These are phyloP conservation scores for Cerastoderma edule DNA, from an alignment of 2,888 invertebrate species.

Conservation along the genomic window DNA sequence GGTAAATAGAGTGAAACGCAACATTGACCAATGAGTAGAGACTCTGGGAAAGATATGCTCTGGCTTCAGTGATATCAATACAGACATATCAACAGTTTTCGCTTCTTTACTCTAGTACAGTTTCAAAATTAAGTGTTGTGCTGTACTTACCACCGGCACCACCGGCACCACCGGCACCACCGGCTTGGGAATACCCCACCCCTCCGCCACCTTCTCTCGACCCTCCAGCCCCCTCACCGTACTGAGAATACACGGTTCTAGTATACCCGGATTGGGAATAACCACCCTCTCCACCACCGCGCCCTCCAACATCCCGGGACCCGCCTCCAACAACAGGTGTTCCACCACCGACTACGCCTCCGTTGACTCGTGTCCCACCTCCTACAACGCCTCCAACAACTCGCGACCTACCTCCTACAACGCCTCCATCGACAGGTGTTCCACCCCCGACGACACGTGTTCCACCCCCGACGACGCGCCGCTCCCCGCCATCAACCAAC, in stretches of 20 bases:
- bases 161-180: background rate
- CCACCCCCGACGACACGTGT: background rate
- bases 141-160: background rate
- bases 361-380: background rate
- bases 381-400: background rate
- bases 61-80: constrained; percentile 1
- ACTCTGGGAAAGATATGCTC: background rate
- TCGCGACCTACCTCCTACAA: background rate
- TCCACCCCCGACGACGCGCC: background rate
- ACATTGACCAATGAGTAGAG: background rate
- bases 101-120: background rate
- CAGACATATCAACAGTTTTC: background rate
- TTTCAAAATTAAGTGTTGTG: background rate
- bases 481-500: background rate
- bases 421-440: background rate
- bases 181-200: background rate
- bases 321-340: background rate
- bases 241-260: constrained; percentile 7
- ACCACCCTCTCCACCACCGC: background rate
- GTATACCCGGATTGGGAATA: background rate
- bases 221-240: background rate
- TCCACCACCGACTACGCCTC: background rate
- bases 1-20: too few species aligned
- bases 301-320: background rate
- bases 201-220: background rate